phyloP scores from a whole-genome alignment of 2,888 invertebrate genomes.

The Metallyticus violacea region DNA sequence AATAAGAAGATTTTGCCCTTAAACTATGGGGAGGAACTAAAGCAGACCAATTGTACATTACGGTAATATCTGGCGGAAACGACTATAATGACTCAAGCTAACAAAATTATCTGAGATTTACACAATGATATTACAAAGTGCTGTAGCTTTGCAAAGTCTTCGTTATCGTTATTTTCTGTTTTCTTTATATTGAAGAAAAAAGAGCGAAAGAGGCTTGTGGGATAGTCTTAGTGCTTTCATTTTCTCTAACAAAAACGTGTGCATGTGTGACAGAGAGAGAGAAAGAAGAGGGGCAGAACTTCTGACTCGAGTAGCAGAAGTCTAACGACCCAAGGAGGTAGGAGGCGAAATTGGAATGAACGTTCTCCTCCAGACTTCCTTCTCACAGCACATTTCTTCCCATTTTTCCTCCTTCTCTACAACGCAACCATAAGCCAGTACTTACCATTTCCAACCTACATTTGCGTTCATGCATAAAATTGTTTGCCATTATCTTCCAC shows the following conservation, averaged over 20 bases:
- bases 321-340: neutral
- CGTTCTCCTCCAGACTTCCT: neutral
- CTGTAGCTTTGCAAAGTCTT: too few species aligned
- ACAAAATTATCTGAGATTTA: too few species aligned
- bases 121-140: too few species aligned
- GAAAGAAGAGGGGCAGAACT: neutral
- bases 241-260: neutral
- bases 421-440: neutral
- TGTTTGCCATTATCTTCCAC: slow-evolving; percentile 20
- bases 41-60: too few species aligned
- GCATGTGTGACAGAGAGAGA: neutral
- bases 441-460: neutral
- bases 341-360: slow-evolving; percentile 6
- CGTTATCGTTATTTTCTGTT: too few species aligned
- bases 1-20: too few species aligned
- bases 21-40: too few species aligned
- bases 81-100: too few species aligned
- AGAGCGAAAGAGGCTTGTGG: neutral
- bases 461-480: slow-evolving; percentile 19
- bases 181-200: too few species aligned
- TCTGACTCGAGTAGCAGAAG: neutral
- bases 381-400: slow-evolving; percentile 3
- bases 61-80: too few species aligned
- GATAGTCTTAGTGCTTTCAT: neutral
- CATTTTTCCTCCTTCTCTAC: neutral